These are phyloP conservation scores for Agrotis ipsilon DNA, from an alignment of 2,888 invertebrate genomes.

Conservation along the genomic window DNA sequence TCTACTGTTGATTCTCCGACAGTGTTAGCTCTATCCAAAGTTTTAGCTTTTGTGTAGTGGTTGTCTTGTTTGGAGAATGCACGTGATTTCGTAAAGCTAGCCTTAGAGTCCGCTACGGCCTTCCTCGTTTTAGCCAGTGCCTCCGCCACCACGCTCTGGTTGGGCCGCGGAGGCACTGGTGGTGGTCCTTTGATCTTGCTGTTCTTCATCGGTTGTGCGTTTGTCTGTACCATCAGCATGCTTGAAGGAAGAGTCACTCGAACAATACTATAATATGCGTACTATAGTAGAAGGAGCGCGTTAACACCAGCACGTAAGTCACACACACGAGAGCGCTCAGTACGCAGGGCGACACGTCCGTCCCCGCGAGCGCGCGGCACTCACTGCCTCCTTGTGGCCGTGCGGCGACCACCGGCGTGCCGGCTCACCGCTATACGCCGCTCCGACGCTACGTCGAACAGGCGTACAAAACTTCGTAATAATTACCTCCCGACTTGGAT, in stretches of 20 bases:
- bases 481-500: slow-evolving; percentile 52
- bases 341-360: slow-evolving; percentile 78
- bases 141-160: slow-evolving; percentile 93
- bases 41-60: slow-evolving; percentile 82
- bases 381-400: slow-evolving; percentile 71
- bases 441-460: slow-evolving; percentile 40
- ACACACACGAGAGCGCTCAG: slow-evolving; percentile 79
- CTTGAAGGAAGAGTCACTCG: slow-evolving; percentile 85
- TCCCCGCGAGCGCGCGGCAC: slow-evolving; percentile 81
- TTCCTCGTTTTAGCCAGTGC: slow-evolving; percentile 93
- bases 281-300: slow-evolving; percentile 89
- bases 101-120: slow-evolving; percentile 88
- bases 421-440: slow-evolving; percentile 52
- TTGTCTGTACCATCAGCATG: slow-evolving; percentile 91
- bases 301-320: slow-evolving; percentile 77
- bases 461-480: slow-evolving; percentile 48
- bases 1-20: slow-evolving; percentile 77
- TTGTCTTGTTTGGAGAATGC: slow-evolving; percentile 82
- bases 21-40: slow-evolving; percentile 82
- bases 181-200: slow-evolving; percentile 92
- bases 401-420: slow-evolving; percentile 60
- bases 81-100: slow-evolving; percentile 84
- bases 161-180: slow-evolving; percentile 96
- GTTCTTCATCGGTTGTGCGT: slow-evolving; percentile 90
- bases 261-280: slow-evolving; percentile 87